These are phyloP conservation scores for Azemiops feae DNA, from an alignment of 2,113 vertebrate genomes.

Conservation along the genomic window DNA sequence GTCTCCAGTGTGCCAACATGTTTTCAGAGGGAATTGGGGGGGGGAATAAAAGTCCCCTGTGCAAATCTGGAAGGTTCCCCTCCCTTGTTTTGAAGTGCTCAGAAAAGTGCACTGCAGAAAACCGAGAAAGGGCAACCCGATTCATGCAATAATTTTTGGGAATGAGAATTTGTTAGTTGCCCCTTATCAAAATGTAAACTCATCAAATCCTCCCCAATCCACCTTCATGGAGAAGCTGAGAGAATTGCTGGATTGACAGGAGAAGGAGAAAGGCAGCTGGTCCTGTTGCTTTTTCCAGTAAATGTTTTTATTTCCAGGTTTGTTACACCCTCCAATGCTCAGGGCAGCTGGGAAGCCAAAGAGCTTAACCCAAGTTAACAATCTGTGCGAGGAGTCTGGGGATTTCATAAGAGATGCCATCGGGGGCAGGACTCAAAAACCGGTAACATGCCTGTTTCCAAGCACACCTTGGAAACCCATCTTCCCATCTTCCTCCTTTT, in stretches of 20 bases:
- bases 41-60: neutral
- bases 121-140: neutral
- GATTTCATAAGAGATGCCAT: neutral
- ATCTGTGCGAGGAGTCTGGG: neutral
- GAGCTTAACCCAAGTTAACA: neutral
- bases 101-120: neutral
- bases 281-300: neutral
- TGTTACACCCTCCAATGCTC: neutral
- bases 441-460: neutral
- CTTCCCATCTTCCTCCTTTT: neutral
- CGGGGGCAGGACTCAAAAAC: too few species aligned
- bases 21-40: neutral
- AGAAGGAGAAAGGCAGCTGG: neutral
- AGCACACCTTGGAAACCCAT: too few species aligned
- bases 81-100: neutral
- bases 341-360: neutral
- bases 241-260: neutral
- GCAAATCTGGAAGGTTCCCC: neutral
- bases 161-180: neutral
- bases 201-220: neutral
- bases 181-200: neutral
- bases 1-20: neutral
- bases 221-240: neutral
- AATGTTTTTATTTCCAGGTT: neutral
- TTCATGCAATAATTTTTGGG: neutral